phyloP scores from a whole-genome alignment of 2,113 vertebrate genomes.

The Guaruba guarouba region DNA sequence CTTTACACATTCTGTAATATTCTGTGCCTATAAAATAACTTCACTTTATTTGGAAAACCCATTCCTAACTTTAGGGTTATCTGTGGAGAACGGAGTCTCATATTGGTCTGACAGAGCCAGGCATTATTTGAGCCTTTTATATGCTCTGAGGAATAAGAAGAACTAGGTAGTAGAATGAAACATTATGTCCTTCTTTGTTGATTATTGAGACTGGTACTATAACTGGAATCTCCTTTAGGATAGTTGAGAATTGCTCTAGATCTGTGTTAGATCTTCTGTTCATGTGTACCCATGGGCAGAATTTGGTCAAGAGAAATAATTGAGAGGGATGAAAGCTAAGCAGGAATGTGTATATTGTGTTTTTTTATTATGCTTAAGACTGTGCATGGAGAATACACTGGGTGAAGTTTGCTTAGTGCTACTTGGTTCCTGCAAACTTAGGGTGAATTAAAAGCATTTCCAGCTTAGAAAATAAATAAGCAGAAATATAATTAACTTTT shows the following conservation, averaged over 20 bases:
- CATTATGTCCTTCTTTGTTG: not conserved
- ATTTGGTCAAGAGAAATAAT: not conserved
- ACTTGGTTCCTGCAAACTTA: not conserved
- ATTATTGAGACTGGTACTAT: not conserved
- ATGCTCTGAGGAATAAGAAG: not conserved
- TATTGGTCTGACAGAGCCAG: not conserved
- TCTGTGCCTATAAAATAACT: not conserved
- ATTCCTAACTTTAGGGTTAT: not conserved
- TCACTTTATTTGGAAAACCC: not conserved
- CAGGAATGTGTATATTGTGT: not conserved
- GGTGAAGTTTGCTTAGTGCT: not conserved
- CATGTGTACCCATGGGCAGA: not conserved
- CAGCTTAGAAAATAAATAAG: not conserved
- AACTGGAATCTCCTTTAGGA: not conserved
- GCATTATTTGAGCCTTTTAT: not conserved
- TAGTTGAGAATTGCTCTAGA: not conserved
- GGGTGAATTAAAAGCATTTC: not conserved
- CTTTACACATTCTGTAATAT: not conserved
- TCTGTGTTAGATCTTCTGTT: not conserved
- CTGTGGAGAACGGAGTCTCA: not conserved
- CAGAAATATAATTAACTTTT: slow-evolving; percentile 5
- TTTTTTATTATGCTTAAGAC: not conserved
- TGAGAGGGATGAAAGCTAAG: not conserved
- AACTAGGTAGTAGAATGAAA: not conserved
- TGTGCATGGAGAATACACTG: not conserved